These are phyloP conservation scores for Geodia barretti DNA, from an alignment of 37 sponge, comb jelly and placozoan genomes.

Conservation along the genomic window DNA sequence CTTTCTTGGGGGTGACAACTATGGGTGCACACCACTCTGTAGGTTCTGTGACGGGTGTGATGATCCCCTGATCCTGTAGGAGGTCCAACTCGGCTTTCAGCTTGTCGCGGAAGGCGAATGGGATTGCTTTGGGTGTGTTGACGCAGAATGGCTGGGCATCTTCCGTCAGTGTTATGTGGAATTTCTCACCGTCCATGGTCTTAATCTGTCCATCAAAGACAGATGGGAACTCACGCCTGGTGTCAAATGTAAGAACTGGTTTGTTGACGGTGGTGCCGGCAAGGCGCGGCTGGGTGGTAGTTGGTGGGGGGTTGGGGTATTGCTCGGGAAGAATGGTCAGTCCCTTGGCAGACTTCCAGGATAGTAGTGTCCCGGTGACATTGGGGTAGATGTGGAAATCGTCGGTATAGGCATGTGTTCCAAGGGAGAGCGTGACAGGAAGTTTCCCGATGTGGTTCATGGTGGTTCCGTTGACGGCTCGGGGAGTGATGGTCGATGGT, in stretches of 20 bases:
- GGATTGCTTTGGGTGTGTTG: slow-evolving; percentile 33
- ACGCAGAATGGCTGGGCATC: slow-evolving; percentile 47
- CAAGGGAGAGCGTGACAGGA: slow-evolving; percentile 16
- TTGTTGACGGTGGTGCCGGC: too few relatives aligned
- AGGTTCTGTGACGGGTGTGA: slow-evolving; percentile 30
- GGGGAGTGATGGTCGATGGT: slow-evolving; percentile 14
- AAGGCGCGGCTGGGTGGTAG: not conserved
- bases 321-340: slow-evolving; percentile 19
- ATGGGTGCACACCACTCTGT: slow-evolving; percentile 59
- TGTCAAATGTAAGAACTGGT: too few relatives aligned
- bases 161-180: slow-evolving; percentile 39
- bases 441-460: slow-evolving; percentile 37
- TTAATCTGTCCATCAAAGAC: not conserved
- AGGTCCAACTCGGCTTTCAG: slow-evolving; percentile 41
- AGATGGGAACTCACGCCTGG: too few relatives aligned
- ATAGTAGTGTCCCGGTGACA: slow-evolving; percentile 16
- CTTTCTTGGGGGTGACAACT: slow-evolving; percentile 43
- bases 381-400: slow-evolving; percentile 30
- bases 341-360: slow-evolving; percentile 21
- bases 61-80: slow-evolving; percentile 25
- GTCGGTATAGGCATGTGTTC: not conserved
- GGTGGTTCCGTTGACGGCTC: slow-evolving; percentile 22
- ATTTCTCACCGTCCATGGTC: slow-evolving; percentile 32
- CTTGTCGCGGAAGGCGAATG: slow-evolving; percentile 39
- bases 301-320: slow-evolving; percentile 9